Conservation (phyloP, 1,140 invertebrate genomes). For the Apolygus lucorum region DNA sequence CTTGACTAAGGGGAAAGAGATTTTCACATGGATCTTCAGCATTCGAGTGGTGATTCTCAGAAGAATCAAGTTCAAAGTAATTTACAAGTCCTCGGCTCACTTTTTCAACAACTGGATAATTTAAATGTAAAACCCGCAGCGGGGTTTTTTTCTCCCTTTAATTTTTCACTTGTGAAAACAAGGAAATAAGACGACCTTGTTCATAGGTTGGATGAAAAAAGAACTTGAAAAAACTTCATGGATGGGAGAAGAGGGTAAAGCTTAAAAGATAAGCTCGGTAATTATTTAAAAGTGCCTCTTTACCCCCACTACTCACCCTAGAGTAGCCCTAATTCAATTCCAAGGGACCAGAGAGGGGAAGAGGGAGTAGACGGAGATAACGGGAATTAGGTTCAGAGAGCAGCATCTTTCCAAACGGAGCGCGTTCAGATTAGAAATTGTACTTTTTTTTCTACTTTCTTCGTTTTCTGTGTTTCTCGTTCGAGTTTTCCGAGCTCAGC, state of each 20-base stretch:
- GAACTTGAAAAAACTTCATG: too few relatives aligned
- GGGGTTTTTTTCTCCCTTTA: background rate
- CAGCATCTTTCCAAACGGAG: too few relatives aligned
- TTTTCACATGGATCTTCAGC: too few relatives aligned
- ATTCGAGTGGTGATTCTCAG: too few relatives aligned
- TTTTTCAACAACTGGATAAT: background rate
- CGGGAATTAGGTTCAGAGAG: background rate
- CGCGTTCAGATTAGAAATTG: too few relatives aligned
- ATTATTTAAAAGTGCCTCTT: constrained; percentile 3
- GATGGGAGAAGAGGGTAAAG: background rate
- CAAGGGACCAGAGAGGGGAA: background rate
- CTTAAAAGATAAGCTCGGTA: constrained; percentile 9
- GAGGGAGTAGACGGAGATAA: background rate
- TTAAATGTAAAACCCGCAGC: background rate
- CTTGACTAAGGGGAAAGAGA: too few relatives aligned
- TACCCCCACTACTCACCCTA: background rate
- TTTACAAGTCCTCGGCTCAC: background rate
- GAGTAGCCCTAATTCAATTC: constrained; percentile 1
- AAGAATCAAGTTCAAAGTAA: background rate
- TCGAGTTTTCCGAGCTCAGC: too few relatives aligned
- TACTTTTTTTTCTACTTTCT: too few relatives aligned
- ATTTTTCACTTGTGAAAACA: background rate
- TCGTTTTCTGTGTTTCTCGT: too few relatives aligned
- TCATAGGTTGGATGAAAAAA: background rate
- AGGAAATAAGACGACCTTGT: background rate